Evolutionary conservation across 1,140 invertebrate genomes (phyloP).

Genomic region (Agrypnia vestita): DNA sequence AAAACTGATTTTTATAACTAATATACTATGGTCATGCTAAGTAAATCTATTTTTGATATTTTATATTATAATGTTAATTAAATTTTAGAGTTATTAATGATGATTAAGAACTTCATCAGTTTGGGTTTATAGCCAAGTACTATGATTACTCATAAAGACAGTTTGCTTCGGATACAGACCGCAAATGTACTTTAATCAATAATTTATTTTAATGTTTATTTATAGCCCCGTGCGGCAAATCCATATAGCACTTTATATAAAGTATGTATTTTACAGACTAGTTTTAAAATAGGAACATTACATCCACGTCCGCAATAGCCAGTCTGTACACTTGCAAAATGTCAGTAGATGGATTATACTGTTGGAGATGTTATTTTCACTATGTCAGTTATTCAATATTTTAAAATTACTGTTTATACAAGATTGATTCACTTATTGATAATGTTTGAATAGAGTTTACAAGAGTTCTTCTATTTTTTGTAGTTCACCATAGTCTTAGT

Average conservation of each 20-base stretch:
- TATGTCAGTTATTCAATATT: slow-evolving; percentile 16
- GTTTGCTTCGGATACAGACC: slow-evolving; percentile 50
- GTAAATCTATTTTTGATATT: slow-evolving; percentile 48
- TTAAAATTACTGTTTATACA: slow-evolving; percentile 25
- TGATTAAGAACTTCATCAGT: slow-evolving; percentile 32
- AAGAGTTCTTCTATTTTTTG: slow-evolving; percentile 3
- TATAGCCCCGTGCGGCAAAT: slow-evolving; percentile 45
- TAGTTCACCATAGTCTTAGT: slow-evolving; percentile 23
- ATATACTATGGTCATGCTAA: slow-evolving; percentile 55
- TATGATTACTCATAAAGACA: slow-evolving; percentile 31
- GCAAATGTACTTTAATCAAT: slow-evolving; percentile 44
- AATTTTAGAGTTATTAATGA: slow-evolving; percentile 9
- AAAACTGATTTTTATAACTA: slow-evolving; percentile 55
- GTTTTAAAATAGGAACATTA: slow-evolving; percentile 62
- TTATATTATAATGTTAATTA: slow-evolving; percentile 19
- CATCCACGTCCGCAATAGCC: slow-evolving; percentile 60
- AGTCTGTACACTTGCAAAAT: slow-evolving; percentile 54
- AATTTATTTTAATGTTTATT: slow-evolving; percentile 50
- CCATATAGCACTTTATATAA: slow-evolving; percentile 39
- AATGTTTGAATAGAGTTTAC: slow-evolving; percentile 22
- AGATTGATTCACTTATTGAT: slow-evolving; percentile 23
- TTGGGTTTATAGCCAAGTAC: slow-evolving; percentile 18
- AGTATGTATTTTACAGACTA: slow-evolving; percentile 61
- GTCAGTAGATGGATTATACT: slow-evolving; percentile 11
- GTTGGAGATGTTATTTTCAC: slow-evolving; percentile 18